phyloP scores from a whole-genome alignment of 2,113 vertebrate species.

The Malurus cyaneus region DNA sequence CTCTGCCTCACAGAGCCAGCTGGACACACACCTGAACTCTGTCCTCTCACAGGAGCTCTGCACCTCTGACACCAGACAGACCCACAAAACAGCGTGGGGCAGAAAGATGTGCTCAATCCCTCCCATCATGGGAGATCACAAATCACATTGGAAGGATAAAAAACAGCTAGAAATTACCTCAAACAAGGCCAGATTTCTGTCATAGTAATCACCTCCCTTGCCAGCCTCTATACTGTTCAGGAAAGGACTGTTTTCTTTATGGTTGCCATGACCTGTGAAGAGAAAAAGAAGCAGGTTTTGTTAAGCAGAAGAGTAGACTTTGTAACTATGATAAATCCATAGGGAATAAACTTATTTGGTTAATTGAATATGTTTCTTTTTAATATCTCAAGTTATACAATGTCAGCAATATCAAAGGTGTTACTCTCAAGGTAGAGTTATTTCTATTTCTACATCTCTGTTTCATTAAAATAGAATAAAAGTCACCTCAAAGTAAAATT shows the following conservation, averaged over 20 bases:
- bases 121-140: not conserved
- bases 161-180: slow-evolving; percentile 78
- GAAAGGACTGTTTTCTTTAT: slow-evolving; percentile 94
- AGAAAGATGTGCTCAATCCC: not conserved
- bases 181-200: slow-evolving; percentile 95
- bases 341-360: not conserved
- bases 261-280: slow-evolving; percentile 85
- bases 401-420: not conserved
- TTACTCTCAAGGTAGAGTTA: not conserved
- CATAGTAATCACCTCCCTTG: slow-evolving; percentile 92
- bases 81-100: not conserved
- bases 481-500: not conserved
- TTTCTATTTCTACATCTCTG: not conserved
- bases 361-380: not conserved
- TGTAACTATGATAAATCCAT: not conserved
- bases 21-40: not conserved
- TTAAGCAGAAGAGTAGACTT: not conserved
- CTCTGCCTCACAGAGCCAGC: not conserved
- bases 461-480: not conserved
- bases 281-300: not conserved
- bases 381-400: not conserved
- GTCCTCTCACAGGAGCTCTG: not conserved
- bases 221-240: slow-evolving; percentile 80
- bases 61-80: not conserved
- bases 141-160: not conserved